Conservation (phyloP, 1,140 invertebrate genomes). For the Drosophila gunungcola region DNA sequence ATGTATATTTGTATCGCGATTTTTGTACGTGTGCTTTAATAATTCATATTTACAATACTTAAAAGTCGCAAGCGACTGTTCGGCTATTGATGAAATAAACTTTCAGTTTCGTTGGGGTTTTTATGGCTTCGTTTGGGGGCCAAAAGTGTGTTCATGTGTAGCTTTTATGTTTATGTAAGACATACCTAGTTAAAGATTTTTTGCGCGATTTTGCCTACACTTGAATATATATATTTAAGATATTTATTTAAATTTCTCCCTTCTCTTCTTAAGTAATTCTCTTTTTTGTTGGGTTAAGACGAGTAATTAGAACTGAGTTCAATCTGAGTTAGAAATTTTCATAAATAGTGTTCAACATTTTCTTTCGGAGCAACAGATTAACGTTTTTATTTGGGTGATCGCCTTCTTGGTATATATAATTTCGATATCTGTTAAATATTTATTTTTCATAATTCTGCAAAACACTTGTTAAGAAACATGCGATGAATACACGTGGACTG, state of each 20-base stretch:
- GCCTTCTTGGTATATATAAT: constrained; percentile 34
- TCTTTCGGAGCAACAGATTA: constrained; percentile 81
- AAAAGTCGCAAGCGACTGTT: constrained; percentile 9
- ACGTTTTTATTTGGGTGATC: constrained; percentile 53
- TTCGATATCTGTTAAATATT: constrained; percentile 40
- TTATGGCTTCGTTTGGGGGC: constrained; percentile 32
- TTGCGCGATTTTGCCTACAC: constrained; percentile 71
- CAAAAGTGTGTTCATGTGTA: constrained; percentile 28
- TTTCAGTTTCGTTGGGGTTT: constrained; percentile 36
- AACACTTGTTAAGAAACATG: constrained; percentile 3
- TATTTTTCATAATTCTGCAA: constrained; percentile 26
- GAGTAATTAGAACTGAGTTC: constrained; percentile 32
- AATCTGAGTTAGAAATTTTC: constrained; percentile 31
- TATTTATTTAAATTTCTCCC: constrained; percentile 36
- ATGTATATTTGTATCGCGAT: constrained; percentile 38
- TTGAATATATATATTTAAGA: constrained; percentile 60
- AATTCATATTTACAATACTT: constrained; percentile 53
- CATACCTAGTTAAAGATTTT: constrained; percentile 84
- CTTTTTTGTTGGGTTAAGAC: constrained; percentile 19
- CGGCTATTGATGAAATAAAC: constrained; percentile 18
- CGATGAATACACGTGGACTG: constrained; percentile 26
- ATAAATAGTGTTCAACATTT: constrained; percentile 44
- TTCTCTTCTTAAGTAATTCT: constrained; percentile 31
- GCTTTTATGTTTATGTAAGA: constrained; percentile 49
- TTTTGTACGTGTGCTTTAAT: constrained; percentile 38